Evolutionary conservation across 2,797 vertebrate genomes (phyloP).

Genomic region (Tauraco hartlaubi): DNA sequence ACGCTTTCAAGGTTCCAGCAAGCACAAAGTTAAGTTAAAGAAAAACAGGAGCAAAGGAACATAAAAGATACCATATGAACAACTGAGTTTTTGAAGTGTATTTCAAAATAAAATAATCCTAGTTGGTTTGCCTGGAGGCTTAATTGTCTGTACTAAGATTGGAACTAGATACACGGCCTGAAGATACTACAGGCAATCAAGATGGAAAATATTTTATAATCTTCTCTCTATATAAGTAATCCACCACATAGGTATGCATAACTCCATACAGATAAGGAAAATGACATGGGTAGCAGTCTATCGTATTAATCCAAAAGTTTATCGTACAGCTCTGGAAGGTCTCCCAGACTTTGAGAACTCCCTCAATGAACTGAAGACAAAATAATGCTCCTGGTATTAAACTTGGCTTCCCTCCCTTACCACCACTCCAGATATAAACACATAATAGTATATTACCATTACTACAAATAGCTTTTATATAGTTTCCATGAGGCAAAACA

Average conservation of each 20-base stretch:
- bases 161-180: background rate
- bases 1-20: background rate
- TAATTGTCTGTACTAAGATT: background rate
- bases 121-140: background rate
- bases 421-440: background rate
- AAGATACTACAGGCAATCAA: background rate
- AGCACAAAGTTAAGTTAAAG: background rate
- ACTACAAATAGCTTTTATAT: background rate
- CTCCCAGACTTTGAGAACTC: background rate
- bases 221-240: background rate
- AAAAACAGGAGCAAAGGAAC: background rate
- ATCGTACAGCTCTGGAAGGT: background rate
- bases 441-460: background rate
- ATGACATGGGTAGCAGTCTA: background rate
- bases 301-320: background rate
- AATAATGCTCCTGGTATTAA: background rate
- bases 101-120: conserved; percentile 19
- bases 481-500: conserved; percentile 1
- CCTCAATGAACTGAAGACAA: background rate
- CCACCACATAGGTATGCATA: background rate
- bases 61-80: background rate
- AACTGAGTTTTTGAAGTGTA: background rate
- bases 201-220: background rate
- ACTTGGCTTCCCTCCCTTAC: background rate
- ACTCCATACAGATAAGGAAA: background rate